Percentiles rank a stretch among this genome's conserved stretches.
These are phyloP conservation scores for Mustela nigripes DNA, from an alignment of 2,113 vertebrate genomes.

Conservation along the genomic window DNA sequence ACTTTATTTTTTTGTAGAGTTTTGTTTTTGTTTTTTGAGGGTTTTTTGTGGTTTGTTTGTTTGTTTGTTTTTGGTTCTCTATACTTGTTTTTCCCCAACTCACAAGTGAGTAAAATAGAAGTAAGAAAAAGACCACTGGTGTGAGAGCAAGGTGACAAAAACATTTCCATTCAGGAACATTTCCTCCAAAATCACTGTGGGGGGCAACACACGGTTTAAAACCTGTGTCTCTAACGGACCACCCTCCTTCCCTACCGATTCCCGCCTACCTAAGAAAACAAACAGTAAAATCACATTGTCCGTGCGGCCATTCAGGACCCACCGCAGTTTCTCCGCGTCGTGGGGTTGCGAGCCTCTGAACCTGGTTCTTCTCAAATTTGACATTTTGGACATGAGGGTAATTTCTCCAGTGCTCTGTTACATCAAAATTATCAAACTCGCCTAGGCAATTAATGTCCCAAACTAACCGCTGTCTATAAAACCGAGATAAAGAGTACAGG, in stretches of 20 bases:
- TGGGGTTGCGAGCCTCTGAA: constrained; percentile 65
- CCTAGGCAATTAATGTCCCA: constrained; percentile 74
- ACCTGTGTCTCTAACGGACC: not conserved
- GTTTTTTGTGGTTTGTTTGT: not conserved
- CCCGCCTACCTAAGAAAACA: constrained; percentile 31
- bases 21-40: not conserved
- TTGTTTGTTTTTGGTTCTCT: not conserved
- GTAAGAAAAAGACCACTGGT: not conserved
- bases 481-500: constrained; percentile 57
- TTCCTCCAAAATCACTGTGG: not conserved
- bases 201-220: not conserved
- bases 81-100: not conserved
- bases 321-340: constrained; percentile 57
- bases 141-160: not conserved
- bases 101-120: not conserved
- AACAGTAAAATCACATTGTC: not conserved
- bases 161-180: not conserved
- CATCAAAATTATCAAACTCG: constrained; percentile 79
- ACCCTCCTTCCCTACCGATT: not conserved
- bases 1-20: not conserved
- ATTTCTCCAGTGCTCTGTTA: constrained; percentile 80
- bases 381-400: constrained; percentile 78
- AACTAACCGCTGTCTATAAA: constrained; percentile 76
- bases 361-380: constrained; percentile 83
- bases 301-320: constrained; percentile 48